phyloP scores from a whole-genome alignment of 1,140 invertebrate species.

The Ladona fulva region DNA sequence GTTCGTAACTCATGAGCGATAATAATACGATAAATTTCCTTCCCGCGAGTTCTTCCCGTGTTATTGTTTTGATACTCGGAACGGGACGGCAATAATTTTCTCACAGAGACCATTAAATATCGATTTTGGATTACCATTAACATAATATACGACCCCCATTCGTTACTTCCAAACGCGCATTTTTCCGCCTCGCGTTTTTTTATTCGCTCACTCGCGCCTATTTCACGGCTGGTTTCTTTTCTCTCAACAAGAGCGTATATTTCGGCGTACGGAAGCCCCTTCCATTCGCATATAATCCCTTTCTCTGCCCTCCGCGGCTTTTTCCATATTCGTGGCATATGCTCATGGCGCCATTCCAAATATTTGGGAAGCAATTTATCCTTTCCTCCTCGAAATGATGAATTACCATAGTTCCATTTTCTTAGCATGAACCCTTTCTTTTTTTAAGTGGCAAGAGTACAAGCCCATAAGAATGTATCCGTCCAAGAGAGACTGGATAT shows the following conservation, averaged over 20 bases:
- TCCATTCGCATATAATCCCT: not conserved
- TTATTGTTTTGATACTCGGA: too few relatives aligned
- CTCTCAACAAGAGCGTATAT: not conserved
- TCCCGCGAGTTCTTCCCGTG: not conserved
- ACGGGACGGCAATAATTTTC: too few relatives aligned
- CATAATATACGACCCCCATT: not conserved
- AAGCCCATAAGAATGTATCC: too few relatives aligned
- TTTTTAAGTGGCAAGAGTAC: too few relatives aligned
- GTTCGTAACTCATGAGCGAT: too few relatives aligned
- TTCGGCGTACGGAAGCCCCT: not conserved
- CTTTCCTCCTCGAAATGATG: not conserved
- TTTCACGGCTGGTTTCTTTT: not conserved
- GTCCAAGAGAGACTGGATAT: too few relatives aligned
- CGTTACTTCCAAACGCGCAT: not conserved
- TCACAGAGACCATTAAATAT: not conserved
- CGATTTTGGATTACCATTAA: not conserved
- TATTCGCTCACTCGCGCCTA: not conserved
- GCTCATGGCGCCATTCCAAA: not conserved
- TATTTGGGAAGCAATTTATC: slow-evolving; percentile 2
- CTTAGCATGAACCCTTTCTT: too few relatives aligned
- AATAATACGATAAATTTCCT: not conserved
- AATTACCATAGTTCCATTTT: not conserved
- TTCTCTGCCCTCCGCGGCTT: not conserved
- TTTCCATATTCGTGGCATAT: not conserved
- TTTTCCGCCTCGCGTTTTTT: not conserved